phyloP scores from a whole-genome alignment of 2,113 vertebrate genomes.

The Catharus minimus region DNA sequence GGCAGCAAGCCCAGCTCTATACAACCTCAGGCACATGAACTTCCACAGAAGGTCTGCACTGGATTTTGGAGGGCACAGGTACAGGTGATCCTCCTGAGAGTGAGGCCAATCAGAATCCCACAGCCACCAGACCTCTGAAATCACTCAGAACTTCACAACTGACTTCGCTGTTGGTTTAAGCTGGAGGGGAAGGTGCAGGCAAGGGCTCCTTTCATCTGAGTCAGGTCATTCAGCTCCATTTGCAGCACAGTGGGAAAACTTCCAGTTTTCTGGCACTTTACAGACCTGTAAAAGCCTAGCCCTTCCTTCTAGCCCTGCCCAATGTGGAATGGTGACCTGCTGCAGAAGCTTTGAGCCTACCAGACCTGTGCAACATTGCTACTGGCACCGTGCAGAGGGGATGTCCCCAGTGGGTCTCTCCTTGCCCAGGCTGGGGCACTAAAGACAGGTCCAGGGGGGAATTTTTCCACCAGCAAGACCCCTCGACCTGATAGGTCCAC shows the following conservation, averaged over 20 bases:
- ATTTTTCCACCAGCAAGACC: not conserved
- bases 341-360: not conserved
- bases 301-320: not conserved
- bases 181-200: not conserved
- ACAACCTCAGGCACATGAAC: too few relatives aligned
- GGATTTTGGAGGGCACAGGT: not conserved
- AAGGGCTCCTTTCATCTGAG: not conserved
- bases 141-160: not conserved
- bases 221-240: not conserved
- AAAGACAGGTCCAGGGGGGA: not conserved
- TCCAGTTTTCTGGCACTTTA: not conserved
- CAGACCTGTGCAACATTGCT: not conserved
- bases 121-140: not conserved
- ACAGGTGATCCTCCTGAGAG: not conserved
- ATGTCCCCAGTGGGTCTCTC: not conserved
- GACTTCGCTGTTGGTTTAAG: not conserved
- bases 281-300: not conserved
- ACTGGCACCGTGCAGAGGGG: not conserved
- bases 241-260: not conserved
- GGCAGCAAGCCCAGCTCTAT: not conserved
- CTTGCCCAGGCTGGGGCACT: not conserved
- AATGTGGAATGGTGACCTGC: rapidly evolving
- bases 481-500: not conserved
- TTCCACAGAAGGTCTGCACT: rapidly evolving
- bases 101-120: not conserved